These are phyloP conservation scores for Ia io DNA, from an alignment of 2,113 vertebrate genomes.

Conservation along the genomic window DNA sequence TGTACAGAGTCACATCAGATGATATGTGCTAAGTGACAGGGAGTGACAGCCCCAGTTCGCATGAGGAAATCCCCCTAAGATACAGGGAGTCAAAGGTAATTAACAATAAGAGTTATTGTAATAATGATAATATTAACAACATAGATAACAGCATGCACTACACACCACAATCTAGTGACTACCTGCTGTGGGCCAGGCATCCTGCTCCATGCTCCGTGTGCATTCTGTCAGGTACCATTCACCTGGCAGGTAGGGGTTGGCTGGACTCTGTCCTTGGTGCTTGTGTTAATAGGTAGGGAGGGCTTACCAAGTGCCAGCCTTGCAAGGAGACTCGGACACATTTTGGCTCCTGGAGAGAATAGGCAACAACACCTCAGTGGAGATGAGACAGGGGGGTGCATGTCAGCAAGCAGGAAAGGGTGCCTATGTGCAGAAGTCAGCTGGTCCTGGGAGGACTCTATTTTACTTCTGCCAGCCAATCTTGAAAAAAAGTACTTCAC, in stretches of 20 bases:
- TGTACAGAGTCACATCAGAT: background rate
- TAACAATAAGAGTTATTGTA: background rate
- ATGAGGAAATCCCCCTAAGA: background rate
- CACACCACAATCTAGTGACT: accelerated
- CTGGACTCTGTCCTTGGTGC: background rate
- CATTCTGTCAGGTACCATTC: background rate
- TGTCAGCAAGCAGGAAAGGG: too few relatives aligned
- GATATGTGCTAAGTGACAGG: background rate
- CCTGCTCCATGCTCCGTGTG: background rate
- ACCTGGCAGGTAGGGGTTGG: background rate
- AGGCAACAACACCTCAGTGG: too few relatives aligned
- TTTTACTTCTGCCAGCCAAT: background rate
- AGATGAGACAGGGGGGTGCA: background rate
- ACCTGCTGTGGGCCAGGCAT: background rate
- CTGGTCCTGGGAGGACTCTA: too few relatives aligned
- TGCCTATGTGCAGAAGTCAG: accelerated
- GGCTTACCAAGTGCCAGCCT: background rate
- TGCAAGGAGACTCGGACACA: background rate
- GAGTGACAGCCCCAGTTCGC: accelerated
- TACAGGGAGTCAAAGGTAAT: background rate
- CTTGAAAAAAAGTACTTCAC: background rate
- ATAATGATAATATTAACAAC: background rate
- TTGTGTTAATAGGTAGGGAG: background rate
- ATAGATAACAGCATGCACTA: background rate
- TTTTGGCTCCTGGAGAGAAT: background rate